Conservation (phyloP, 2,113 vertebrate genomes). For the Aptenodytes forsteri region DNA sequence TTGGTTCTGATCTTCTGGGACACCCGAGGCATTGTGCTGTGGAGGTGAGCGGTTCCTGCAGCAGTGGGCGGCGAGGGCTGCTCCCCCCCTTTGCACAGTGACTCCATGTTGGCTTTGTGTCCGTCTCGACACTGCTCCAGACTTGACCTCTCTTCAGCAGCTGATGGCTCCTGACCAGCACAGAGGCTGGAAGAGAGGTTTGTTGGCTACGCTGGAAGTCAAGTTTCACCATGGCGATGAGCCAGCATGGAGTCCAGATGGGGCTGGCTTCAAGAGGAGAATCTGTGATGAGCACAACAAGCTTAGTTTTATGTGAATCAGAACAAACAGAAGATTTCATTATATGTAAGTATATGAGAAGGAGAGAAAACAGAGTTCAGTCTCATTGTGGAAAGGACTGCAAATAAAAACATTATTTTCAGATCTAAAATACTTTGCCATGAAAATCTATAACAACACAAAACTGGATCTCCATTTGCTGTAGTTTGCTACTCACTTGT, state of each 20-base stretch:
- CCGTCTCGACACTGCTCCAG: rapidly evolving
- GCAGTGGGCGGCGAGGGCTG: not conserved
- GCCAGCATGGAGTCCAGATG: not conserved
- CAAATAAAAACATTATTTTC: not conserved
- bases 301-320: not conserved
- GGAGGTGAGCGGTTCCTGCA: not conserved
- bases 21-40: rapidly evolving
- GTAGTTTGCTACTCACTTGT: not conserved
- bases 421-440: not conserved
- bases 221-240: not conserved
- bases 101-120: not conserved
- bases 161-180: not conserved
- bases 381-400: not conserved
- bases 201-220: not conserved
- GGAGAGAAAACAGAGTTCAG: not conserved
- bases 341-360: not conserved
- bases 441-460: not conserved
- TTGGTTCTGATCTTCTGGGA: not conserved
- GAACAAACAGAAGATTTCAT: not conserved
- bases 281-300: not conserved
- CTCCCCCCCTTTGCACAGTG: not conserved
- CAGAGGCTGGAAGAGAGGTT: not conserved
- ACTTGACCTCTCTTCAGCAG: not conserved
- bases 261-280: not conserved
- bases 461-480: not conserved